These are phyloP conservation scores for Drosophila punjabiensis DNA, from an alignment of 1,140 invertebrate genomes.

Conservation along the genomic window DNA sequence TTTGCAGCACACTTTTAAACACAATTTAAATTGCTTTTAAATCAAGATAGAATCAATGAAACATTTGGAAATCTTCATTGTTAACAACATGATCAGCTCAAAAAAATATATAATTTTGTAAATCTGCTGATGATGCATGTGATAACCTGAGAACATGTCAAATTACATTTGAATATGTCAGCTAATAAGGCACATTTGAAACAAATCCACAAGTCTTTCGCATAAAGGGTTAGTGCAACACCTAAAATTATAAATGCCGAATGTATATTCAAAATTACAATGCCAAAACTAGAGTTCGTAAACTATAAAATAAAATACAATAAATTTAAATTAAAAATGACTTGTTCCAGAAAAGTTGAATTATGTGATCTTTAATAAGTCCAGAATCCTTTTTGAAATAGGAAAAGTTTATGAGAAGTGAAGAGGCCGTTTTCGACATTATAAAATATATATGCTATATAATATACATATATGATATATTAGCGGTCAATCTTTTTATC, in stretches of 20 bases:
- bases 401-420: no score
- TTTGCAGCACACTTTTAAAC: no score
- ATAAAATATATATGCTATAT: neutral
- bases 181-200: neutral
- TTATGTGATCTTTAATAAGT: neutral
- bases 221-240: neutral
- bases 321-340: no score
- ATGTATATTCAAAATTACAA: slow-evolving; percentile 8
- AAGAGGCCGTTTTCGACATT: neutral
- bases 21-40: no score
- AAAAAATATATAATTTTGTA: neutral
- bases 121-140: neutral
- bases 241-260: neutral
- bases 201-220: neutral
- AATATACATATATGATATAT: neutral
- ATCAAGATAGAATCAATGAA: no score
- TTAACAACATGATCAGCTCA: neutral
- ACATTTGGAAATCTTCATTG: neutral
- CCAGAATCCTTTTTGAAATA: neutral
- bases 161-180: neutral
- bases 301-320: neutral
- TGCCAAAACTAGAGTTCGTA: slow-evolving; percentile 9
- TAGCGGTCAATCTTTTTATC: neutral
- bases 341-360: neutral
- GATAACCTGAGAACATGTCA: slow-evolving; percentile 2